Base-by-base conservation (phyloP, 2,888 invertebrate genomes). In the Lithophane semibrunnea region DNA sequence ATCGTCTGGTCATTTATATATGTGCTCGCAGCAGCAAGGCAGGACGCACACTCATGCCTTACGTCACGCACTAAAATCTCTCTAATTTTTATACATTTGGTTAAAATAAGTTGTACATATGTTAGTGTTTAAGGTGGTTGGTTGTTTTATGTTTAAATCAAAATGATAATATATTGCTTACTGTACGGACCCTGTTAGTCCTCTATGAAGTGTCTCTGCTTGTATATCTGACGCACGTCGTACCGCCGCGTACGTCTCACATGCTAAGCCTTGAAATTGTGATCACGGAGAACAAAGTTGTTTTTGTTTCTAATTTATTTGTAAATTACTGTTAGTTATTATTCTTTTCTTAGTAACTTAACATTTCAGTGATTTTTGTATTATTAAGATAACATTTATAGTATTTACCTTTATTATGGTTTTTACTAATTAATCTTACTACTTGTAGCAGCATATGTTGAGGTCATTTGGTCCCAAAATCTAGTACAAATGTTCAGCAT, bases 291-390 rank as follows among this genome's bases (percentile, higher is more conserved):
- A 96, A 95, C 96, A 96, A 96, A 94, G 93, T 95, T 96, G 96
- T 96, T 96, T 96, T 96, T 95, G 96, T 96, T 96, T 96, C 95
- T 96, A 95, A 96, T 96, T 96, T 96, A 96, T 96, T 96, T 96
- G 95, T 96, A 95, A 92, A 92, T 90, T 95, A 95, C 92, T 94
- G 93, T 95, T 96, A 95, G 92, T 92, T 93, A 94, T 93, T 92
- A 91, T 88, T 92, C 83, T 88, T 90, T 91, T 91, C 88, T 87
- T 92, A 86, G 87, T 90, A 86, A 88, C 84, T 89, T 90, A 88
- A 85, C 75, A 87, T 88, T 88, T 86, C 82, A 86, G 89, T 91
- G 88, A 88, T 89, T 91, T 89, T 91, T 90, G 82, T 90, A 89
- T 89, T 89, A 86, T 86, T 91, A 90, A 89, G 91, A 87, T 86